phyloP scores from a whole-genome alignment of 2,797 vertebrate genomes.

The Peromyscus aztecus region DNA sequence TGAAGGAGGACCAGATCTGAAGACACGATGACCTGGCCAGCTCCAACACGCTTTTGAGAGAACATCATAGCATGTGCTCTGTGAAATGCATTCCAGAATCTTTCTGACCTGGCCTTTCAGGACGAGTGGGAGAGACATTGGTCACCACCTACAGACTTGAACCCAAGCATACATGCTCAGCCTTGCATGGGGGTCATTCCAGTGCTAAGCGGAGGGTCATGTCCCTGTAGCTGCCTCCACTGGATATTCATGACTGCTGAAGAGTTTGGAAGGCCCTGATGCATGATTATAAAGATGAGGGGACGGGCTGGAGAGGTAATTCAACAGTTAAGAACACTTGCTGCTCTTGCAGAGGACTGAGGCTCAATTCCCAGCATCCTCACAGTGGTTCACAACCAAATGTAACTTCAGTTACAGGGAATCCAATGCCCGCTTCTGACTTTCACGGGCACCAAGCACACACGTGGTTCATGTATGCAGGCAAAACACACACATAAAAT shows the following conservation, averaged over 20 bases:
- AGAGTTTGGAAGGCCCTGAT: not conserved
- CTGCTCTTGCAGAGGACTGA: not conserved
- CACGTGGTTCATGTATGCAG: not conserved
- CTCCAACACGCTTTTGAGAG: slow-evolving; percentile 34
- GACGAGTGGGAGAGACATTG: not conserved
- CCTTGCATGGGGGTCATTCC: not conserved
- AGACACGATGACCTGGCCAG: not conserved
- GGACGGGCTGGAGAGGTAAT: not conserved
- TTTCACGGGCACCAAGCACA: not conserved
- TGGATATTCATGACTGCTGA: not conserved
- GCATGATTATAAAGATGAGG: not conserved
- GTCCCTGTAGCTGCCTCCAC: not conserved
- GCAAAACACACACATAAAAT: not conserved
- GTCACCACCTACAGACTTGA: not conserved
- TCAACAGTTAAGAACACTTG: not conserved
- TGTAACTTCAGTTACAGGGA: not conserved
- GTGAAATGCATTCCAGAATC: slow-evolving; percentile 40
- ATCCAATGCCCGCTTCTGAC: not conserved
- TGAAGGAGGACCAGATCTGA: slow-evolving; percentile 45
- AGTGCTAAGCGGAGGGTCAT: not conserved
- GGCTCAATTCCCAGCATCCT: not conserved
- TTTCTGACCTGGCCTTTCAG: not conserved
- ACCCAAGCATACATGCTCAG: not conserved
- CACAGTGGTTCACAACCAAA: too few relatives aligned
- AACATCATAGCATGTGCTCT: not conserved